These are phyloP conservation scores for Euphonia xanthogaster DNA, from an alignment of 2,797 vertebrate species.

Conservation along the genomic window DNA sequence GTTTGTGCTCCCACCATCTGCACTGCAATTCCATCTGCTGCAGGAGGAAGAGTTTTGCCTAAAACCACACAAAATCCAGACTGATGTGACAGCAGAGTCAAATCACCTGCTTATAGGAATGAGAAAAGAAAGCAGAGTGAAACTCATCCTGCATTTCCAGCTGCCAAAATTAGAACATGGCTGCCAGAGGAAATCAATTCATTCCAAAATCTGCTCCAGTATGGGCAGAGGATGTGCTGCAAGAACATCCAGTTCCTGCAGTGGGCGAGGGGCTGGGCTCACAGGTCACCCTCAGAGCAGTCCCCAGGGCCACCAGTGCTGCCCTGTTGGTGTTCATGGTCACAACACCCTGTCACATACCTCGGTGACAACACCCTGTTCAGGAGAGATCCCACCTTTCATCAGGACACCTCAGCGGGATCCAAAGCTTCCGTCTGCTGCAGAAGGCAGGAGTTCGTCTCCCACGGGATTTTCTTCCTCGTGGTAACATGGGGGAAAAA, in stretches of 20 bases:
- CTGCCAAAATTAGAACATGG: neutral
- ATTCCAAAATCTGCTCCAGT: neutral
- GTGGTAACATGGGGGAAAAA: neutral
- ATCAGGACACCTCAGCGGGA: accelerated
- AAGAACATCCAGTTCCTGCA: neutral
- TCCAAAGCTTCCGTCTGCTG: neutral
- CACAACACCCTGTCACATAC: neutral
- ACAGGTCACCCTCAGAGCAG: neutral
- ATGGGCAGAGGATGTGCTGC: neutral
- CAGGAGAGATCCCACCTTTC: neutral
- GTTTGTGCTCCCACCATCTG: neutral
- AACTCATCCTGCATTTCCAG: neutral
- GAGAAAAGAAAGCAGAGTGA: neutral
- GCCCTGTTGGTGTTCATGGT: accelerated
- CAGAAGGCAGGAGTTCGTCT: neutral
- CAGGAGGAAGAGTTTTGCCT: neutral
- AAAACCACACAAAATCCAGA: neutral
- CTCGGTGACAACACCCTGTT: neutral
- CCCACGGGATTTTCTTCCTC: neutral
- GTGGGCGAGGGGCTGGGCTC: neutral
- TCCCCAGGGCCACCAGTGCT: neutral
- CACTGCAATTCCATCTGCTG: neutral
- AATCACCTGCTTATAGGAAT: neutral
- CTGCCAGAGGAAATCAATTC: neutral
- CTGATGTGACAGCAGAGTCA: neutral